Percentiles rank a stretch among this genome's conserved stretches.
These are phyloP conservation scores for Latrodectus elegans DNA, from an alignment of 2,888 invertebrate genomes.

Conservation along the genomic window DNA sequence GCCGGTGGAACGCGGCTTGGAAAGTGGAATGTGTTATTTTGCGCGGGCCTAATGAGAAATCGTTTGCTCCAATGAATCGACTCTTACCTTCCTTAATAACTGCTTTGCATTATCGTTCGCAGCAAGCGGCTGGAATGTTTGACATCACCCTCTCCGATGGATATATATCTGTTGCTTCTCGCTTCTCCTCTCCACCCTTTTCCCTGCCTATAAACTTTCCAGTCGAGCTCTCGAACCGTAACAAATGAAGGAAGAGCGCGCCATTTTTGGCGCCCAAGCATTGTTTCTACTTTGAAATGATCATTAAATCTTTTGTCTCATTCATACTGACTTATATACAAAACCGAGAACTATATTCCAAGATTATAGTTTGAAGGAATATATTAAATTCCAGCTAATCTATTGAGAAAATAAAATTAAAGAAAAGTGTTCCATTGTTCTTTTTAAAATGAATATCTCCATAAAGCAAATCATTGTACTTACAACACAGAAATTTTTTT, in stretches of 20 bases:
- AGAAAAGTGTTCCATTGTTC: too few species aligned
- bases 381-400: too few species aligned
- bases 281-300: not conserved
- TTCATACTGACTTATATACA: too few species aligned
- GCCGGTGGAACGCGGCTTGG: conserved; percentile 26
- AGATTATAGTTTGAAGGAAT: too few species aligned
- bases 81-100: conserved; percentile 65
- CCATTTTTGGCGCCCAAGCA: conserved; percentile 25
- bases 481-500: too few species aligned
- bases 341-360: too few species aligned
- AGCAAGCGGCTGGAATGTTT: conserved; percentile 60
- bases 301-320: too few species aligned
- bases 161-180: conserved; percentile 66
- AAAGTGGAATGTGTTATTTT: conserved; percentile 64
- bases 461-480: too few species aligned
- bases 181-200: conserved; percentile 1
- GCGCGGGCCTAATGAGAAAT: conserved; percentile 66
- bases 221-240: conserved; percentile 20
- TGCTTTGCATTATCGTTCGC: conserved; percentile 64
- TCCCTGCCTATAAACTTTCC: conserved; percentile 42
- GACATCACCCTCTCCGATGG: conserved; percentile 45
- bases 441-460: too few species aligned
- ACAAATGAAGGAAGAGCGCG: conserved; percentile 21
- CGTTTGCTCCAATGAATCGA: conserved; percentile 66
- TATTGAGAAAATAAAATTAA: too few species aligned